Evolutionary conservation across 1,140 invertebrate genomes (phyloP).

Genomic region (Cardiocondyla obscurior): DNA sequence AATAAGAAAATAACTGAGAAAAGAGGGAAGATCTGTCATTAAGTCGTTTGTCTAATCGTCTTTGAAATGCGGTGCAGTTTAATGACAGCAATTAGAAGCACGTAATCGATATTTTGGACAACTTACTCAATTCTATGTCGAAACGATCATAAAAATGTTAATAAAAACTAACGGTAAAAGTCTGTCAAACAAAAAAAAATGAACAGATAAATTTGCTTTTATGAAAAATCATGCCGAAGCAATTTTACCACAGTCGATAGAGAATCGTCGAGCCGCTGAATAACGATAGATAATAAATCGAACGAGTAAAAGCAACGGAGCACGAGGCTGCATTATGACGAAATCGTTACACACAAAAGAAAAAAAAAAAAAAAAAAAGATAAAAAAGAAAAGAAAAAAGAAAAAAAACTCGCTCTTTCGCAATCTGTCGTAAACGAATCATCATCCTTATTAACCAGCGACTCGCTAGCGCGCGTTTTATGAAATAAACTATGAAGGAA

Average conservation of each 20-base stretch:
- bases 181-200: background rate
- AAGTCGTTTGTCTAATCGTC: constrained; percentile 55
- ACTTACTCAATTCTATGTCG: constrained; percentile 39
- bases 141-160: constrained; percentile 56
- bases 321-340: constrained; percentile 46
- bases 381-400: too few species aligned
- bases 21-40: constrained; percentile 54
- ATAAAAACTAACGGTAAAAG: constrained; percentile 25
- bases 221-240: background rate
- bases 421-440: constrained; percentile 55
- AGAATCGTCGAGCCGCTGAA: background rate
- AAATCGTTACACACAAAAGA: constrained; percentile 50
- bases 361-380: constrained; percentile 30
- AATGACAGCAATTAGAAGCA: constrained; percentile 60
- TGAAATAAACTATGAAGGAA: constrained; percentile 29
- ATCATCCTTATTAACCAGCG: constrained; percentile 20
- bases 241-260: background rate
- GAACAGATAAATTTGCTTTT: background rate
- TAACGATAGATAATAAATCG: constrained; percentile 58
- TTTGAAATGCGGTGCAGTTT: constrained; percentile 45
- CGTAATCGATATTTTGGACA: constrained; percentile 55
- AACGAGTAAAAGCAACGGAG: background rate
- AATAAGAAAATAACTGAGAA: constrained; percentile 11
- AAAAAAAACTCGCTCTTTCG: constrained; percentile 40
- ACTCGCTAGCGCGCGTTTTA: background rate